Base-by-base conservation (phyloP, 2,888 invertebrate genomes). In the Keiferia lycopersicella region DNA sequence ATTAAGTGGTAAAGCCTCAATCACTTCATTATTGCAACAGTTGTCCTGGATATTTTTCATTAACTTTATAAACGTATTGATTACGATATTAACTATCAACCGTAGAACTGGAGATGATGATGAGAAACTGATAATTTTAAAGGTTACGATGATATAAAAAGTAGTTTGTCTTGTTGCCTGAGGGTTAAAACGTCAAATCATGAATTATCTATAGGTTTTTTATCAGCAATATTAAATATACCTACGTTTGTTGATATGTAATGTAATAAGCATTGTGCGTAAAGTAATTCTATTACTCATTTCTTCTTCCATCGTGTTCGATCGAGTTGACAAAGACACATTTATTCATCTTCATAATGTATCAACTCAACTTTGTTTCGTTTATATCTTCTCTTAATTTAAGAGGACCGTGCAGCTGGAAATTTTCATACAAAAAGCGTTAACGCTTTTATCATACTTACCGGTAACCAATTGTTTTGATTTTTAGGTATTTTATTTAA, bases 1-100 rank as follows among this genome's bases (percentile, higher is more conserved):
- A 41, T 41, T 41, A 41, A 41, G 41, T 41, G 41, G 41, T 41
- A 41, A 41, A 41, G 41, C 41, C 41, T 41, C 41, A 41, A 41
- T 41, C 12, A 41, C 41, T 14, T 34, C 34, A 34, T 34, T n/a
- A 14, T 41, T 41, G 8, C 41, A 41, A 14, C 41, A 41, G 41
- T 34, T 41, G 41, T 41, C 41, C 41, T 41, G 41, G 41, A 41
- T 41, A 41, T 14, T 0, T 41, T 41, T 41, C 41, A 41, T 41
- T 41, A 41, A 41, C 8, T 41, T 41, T 14, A 41, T 41, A 41
- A 14, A 41, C 41, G 41, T 41, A 41, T 14, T 41, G 6, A 34
- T 34, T 34, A 8, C 34, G 34, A 34, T 41, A 41, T 41, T 41
- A n/a, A n/a, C n/a, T n/a, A 41, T 41, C 14, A 41, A 41, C 14